phyloP scores from a whole-genome alignment of 2,888 invertebrate genomes.

The Rambutsinella grinnellia region DNA sequence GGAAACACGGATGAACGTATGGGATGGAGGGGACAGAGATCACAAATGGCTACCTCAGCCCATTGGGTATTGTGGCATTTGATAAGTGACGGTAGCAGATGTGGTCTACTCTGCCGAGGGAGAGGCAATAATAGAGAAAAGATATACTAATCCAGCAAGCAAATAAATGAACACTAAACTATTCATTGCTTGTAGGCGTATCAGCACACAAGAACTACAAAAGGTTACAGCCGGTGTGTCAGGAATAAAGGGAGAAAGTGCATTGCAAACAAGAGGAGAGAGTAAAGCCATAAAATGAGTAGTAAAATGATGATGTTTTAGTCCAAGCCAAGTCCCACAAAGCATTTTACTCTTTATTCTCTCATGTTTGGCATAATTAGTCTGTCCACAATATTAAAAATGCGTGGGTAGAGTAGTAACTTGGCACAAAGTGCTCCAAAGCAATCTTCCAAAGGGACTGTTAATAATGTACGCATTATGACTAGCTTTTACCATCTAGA shows the following conservation, averaged over 20 bases:
- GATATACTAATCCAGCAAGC: slow-evolving; percentile 20
- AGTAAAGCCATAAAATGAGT: background rate
- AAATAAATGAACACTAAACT: slow-evolving; percentile 24
- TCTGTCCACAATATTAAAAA: too few species aligned
- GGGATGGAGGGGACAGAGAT: slow-evolving; percentile 1
- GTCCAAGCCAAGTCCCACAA: too few species aligned
- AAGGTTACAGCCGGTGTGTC: background rate
- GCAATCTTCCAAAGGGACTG: too few species aligned
- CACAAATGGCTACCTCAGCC: slow-evolving; percentile 37
- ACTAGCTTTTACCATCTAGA: too few species aligned
- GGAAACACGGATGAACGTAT: background rate
- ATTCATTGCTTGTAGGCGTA: slow-evolving; percentile 19
- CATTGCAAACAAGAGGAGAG: background rate
- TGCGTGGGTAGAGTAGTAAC: too few species aligned
- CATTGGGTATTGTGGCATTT: slow-evolving; percentile 48
- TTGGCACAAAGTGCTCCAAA: too few species aligned
- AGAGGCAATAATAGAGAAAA: slow-evolving; percentile 1
- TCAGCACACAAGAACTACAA: background rate
- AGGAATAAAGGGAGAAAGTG: background rate
- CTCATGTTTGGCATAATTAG: too few species aligned
- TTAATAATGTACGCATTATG: too few species aligned
- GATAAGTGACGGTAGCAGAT: slow-evolving; percentile 46
- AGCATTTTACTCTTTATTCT: too few species aligned
- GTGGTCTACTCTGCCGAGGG: slow-evolving; percentile 27
- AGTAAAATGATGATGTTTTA: background rate